Evolutionary conservation across 2,888 invertebrate species (phyloP).

Genomic region (Cerastis rubricosa): DNA sequence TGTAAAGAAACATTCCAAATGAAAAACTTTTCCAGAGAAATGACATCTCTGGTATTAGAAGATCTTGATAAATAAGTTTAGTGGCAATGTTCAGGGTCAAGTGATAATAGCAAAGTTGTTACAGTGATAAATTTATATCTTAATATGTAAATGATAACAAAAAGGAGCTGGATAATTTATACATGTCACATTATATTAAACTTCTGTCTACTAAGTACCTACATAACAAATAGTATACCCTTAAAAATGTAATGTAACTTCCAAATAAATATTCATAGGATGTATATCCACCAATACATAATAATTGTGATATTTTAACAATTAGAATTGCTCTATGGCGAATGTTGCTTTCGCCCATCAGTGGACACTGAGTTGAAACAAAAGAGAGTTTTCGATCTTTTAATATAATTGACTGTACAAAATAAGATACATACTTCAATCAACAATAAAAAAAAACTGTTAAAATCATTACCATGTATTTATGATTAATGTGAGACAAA

Average conservation of each 20-base stretch:
- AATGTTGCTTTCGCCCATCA: background rate
- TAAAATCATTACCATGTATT: slow-evolving; percentile 57
- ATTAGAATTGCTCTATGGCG: background rate
- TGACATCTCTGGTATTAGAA: slow-evolving; percentile 81
- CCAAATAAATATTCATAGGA: slow-evolving; percentile 5
- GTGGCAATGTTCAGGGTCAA: slow-evolving; percentile 54
- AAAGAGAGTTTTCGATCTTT: background rate
- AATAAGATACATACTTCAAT: slow-evolving; percentile 34
- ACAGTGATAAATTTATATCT: slow-evolving; percentile 53
- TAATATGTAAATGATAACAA: slow-evolving; percentile 56
- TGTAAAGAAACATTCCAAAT: slow-evolving; percentile 83
- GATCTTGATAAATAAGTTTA: slow-evolving; percentile 64
- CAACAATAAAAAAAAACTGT: slow-evolving; percentile 41
- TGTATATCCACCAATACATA: slow-evolving; percentile 21
- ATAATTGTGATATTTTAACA: slow-evolving; percentile 22
- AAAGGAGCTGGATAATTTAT: slow-evolving; percentile 41
- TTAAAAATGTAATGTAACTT: slow-evolving; percentile 5
- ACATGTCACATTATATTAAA: slow-evolving; percentile 28
- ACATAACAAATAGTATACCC: slow-evolving; percentile 22
- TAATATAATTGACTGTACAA: slow-evolving; percentile 35
- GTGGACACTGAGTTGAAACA: background rate
- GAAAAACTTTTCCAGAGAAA: slow-evolving; percentile 77
- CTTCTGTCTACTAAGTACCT: slow-evolving; percentile 4
- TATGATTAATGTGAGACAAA: slow-evolving; percentile 52
- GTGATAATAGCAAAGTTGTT: slow-evolving; percentile 55